phyloP scores from a whole-genome alignment of 2,888 invertebrate species.

The Tetranychus piercei region DNA sequence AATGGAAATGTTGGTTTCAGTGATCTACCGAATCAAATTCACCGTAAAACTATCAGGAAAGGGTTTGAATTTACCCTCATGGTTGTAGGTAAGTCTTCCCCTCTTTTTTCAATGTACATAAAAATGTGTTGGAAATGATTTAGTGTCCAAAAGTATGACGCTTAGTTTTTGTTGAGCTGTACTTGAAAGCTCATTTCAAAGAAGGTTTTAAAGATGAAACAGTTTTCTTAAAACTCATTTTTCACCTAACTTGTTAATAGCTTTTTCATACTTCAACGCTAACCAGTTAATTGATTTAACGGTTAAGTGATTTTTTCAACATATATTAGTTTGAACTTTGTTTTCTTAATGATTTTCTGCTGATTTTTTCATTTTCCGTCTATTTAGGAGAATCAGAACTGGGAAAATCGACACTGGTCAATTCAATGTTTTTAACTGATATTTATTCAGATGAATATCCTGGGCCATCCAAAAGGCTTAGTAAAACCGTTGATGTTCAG shows the following conservation, averaged over 20 bases:
- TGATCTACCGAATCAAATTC: constrained; percentile 27
- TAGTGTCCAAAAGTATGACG: background rate
- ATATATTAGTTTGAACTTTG: no score
- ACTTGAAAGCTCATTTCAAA: no score
- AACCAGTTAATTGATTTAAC: no score
- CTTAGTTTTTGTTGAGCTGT: no score
- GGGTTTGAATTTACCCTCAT: constrained; percentile 28
- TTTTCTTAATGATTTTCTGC: background rate
- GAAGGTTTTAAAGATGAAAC: no score
- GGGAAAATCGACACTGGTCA: constrained; percentile 95
- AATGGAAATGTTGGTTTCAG: constrained; percentile 27
- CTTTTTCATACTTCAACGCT: no score
- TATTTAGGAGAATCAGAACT: constrained; percentile 74
- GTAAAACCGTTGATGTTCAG: constrained; percentile 85
- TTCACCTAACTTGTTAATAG: no score
- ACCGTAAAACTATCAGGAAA: constrained; percentile 27
- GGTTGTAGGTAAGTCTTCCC: constrained; percentile 25
- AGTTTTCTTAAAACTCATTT: no score
- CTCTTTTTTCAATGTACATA: background rate
- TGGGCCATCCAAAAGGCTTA: constrained; percentile 69
- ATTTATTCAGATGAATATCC: constrained; percentile 81
- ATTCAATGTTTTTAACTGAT: constrained; percentile 94
- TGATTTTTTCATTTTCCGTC: constrained; percentile 12
- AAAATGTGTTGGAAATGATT: background rate
- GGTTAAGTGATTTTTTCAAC: no score